Evolutionary conservation across 2,113 vertebrate genomes (phyloP), one percentile per base, ranked within the genome.

Genomic region (Pipra filicauda): DNA sequence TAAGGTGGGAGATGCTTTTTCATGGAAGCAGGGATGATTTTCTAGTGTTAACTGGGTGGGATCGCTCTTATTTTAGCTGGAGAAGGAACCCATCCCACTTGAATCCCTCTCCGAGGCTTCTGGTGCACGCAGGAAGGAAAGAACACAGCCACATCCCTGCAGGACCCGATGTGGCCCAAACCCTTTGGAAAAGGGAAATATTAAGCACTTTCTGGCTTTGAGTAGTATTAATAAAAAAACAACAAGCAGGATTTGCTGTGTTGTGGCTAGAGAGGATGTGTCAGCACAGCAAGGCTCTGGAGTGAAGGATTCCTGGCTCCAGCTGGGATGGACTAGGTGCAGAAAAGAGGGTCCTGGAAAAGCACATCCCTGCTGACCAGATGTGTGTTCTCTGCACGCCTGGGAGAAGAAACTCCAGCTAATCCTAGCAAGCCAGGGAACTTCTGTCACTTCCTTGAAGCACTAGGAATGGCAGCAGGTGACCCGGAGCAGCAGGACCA

Each of bases 221-320:
- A 95, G 44, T 5, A 5, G 65, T 69, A 80, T 90, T 58, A 14
- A 41, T 41, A 49, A 67, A 73, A 12, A 75, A 26, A 1, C 44
- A 41, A 2, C 1, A 4, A 52, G 43, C 70, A 62, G 65, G 19
- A 37, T 69, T 76, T 17, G 41, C 81, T 96, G 5, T 91, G 77
- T 62, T 88, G 93, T 66, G 72, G 91, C 54, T 84, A 80, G 51
- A 69, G 28, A 1, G 37, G 86, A 92, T 41, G 72, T 94, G 93
- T 86, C 89, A 89, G 89, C 89, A 58, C 64, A 43, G 64, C 28
- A 9, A 52, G 46, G 84, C 89, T 58, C 69, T 4, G 2, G 43
- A 39, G 57, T 0, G 0, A 66, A 70, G 64, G 21, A 70, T 35
- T 88, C 59, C 91, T 21, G 18, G 48, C 87, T 95, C 77, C 0